Conservation (phyloP, 2,113 vertebrate species). For the Penelope pileata region DNA sequence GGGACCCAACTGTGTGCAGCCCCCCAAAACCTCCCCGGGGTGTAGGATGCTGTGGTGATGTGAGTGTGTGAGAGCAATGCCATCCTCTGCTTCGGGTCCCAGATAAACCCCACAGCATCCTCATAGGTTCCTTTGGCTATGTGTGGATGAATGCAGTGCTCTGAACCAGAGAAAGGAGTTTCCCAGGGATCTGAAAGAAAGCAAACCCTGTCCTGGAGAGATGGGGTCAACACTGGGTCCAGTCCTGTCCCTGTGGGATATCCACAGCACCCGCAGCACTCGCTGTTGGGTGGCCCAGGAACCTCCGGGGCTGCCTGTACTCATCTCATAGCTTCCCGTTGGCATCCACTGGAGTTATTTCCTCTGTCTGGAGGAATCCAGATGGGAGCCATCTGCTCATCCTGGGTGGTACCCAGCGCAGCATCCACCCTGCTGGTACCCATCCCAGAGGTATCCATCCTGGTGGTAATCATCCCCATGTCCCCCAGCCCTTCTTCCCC, state of each 20-base stretch:
- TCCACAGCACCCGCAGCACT: background rate
- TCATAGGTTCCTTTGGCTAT: background rate
- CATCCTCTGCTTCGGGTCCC: background rate
- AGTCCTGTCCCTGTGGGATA: accelerated
- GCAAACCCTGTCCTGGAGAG: background rate
- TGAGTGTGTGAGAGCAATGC: accelerated
- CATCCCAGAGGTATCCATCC: no score
- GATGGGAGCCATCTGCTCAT: background rate
- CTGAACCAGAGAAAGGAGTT: accelerated
- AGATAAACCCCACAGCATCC: background rate
- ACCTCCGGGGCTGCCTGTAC: accelerated
- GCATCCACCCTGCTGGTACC: no score
- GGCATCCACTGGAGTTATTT: background rate
- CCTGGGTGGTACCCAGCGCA: no score
- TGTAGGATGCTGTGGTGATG: background rate
- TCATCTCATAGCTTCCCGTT: background rate
- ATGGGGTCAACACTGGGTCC: background rate
- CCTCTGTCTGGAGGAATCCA: background rate
- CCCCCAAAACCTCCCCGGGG: background rate
- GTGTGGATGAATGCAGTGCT: background rate
- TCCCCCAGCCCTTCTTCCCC: no score
- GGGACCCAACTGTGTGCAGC: background rate
- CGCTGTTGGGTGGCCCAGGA: accelerated
- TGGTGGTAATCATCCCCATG: no score
- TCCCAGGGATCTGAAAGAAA: accelerated